Evolutionary conservation across 2,113 vertebrate species (phyloP).

Genomic region (Lampris megalopsis): DNA sequence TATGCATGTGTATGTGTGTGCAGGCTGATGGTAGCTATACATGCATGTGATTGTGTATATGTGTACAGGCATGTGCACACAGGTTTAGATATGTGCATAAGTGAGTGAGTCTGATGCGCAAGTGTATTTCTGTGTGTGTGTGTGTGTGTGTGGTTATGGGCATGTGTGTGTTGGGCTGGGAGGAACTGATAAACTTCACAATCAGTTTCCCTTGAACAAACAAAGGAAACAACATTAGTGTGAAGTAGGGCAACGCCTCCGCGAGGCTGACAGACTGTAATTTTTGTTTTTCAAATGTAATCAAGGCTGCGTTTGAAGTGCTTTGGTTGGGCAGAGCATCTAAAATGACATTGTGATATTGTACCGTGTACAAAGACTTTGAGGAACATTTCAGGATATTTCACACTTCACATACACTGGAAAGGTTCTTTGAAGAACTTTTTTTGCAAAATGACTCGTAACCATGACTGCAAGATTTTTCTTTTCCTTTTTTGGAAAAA

Average conservation of each 20-base stretch:
- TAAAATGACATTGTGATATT: constrained; percentile 37
- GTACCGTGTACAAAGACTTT: constrained; percentile 20
- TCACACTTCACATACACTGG: not conserved
- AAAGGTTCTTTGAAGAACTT: not conserved
- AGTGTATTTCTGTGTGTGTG: not conserved
- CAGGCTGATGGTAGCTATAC: too few relatives aligned
- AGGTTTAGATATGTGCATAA: not conserved
- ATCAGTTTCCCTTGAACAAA: constrained; percentile 47
- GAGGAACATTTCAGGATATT: constrained; percentile 39
- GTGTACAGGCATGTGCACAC: not conserved
- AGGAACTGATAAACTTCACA: constrained; percentile 28
- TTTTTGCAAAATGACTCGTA: not conserved
- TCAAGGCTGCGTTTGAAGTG: constrained; percentile 45
- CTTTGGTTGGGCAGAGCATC: constrained; percentile 50
- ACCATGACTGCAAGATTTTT: too few relatives aligned
- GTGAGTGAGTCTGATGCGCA: not conserved
- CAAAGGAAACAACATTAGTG: constrained; percentile 32
- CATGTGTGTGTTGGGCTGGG: not conserved
- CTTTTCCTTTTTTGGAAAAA: not conserved
- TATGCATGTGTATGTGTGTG: not conserved
- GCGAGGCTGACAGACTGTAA: constrained; percentile 24
- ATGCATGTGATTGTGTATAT: not conserved
- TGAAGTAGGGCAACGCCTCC: constrained; percentile 4
- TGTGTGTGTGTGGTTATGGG: not conserved
- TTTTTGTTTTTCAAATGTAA: constrained; percentile 56